phyloP scores from a whole-genome alignment of 1,140 invertebrate genomes.

The Parapsyche elsis region DNA sequence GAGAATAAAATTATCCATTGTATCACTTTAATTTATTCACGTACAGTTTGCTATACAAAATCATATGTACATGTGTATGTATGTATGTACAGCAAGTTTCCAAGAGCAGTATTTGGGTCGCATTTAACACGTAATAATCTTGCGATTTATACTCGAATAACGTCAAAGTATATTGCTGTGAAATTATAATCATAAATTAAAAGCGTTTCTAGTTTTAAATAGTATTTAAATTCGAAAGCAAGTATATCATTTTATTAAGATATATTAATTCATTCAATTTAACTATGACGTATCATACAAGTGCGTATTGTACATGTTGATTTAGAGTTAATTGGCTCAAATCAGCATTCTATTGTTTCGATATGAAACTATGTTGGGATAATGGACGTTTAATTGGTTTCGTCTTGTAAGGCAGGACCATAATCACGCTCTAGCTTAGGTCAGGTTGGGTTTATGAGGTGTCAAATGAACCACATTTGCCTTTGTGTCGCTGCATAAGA shows the following conservation, averaged over 20 bases:
- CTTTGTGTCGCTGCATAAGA: no score
- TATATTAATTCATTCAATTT: no score
- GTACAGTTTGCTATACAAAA: constrained; percentile 10
- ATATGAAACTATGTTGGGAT: neutral
- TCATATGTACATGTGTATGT: no score
- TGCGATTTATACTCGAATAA: no score
- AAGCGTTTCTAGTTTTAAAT: no score
- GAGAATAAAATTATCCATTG: constrained; percentile 12
- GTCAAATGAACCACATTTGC: neutral
- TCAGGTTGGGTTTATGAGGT: neutral
- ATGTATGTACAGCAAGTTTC: no score
- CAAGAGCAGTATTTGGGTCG: neutral
- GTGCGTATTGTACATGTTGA: neutral
- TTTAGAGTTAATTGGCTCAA: neutral
- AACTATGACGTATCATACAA: no score
- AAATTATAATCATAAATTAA: no score
- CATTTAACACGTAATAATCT: constrained; percentile 7
- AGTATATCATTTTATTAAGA: no score
- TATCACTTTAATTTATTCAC: neutral
- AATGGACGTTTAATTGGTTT: constrained; percentile 30
- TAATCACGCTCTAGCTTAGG: neutral
- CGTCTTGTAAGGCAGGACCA: neutral
- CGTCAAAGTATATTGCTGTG: no score
- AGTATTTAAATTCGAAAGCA: no score
- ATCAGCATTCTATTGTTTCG: neutral